phyloP scores from a whole-genome alignment of 1,140 invertebrate species.

The Macrosteles quadrilineatus region DNA sequence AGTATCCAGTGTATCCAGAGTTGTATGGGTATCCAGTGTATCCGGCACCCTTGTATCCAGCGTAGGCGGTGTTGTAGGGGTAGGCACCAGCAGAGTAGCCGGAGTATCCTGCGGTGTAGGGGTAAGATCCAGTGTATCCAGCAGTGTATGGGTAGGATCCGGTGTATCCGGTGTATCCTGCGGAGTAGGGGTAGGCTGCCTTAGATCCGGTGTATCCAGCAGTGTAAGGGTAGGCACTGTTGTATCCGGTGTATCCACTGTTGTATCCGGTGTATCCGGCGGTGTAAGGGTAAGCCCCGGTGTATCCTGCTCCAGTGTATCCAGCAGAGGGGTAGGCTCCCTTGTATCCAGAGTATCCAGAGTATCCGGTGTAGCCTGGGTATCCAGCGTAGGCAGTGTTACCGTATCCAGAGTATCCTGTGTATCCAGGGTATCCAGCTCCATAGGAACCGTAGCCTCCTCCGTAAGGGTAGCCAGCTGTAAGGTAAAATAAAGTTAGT shows the following conservation, averaged over 20 bases:
- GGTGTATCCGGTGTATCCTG: conserved; percentile 13
- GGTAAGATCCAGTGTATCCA: conserved; percentile 10
- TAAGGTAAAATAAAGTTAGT: not conserved
- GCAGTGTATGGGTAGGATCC: conserved; percentile 2
- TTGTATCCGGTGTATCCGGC: not conserved
- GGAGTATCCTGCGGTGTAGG: not conserved
- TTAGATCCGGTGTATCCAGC: conserved; percentile 5
- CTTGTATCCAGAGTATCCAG: not conserved
- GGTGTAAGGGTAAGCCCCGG: not conserved
- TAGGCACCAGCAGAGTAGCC: conserved; percentile 2
- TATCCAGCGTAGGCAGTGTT: not conserved
- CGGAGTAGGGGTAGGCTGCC: not conserved
- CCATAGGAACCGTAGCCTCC: not conserved
- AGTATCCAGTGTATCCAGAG: not conserved
- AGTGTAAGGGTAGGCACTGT: not conserved
- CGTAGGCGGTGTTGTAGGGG: not conserved
- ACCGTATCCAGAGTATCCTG: conserved; percentile 8
- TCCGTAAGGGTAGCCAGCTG: not conserved
- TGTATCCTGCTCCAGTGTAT: not conserved
- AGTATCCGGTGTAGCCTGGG: not conserved
- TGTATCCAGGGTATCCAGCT: not conserved
- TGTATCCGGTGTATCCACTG: not conserved
- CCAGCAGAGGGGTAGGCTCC: not conserved
- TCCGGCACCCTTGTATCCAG: not conserved
- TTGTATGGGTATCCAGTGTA: not conserved